Base-by-base conservation (phyloP, 2,888 invertebrate species). In the Fabriciana adippe region DNA sequence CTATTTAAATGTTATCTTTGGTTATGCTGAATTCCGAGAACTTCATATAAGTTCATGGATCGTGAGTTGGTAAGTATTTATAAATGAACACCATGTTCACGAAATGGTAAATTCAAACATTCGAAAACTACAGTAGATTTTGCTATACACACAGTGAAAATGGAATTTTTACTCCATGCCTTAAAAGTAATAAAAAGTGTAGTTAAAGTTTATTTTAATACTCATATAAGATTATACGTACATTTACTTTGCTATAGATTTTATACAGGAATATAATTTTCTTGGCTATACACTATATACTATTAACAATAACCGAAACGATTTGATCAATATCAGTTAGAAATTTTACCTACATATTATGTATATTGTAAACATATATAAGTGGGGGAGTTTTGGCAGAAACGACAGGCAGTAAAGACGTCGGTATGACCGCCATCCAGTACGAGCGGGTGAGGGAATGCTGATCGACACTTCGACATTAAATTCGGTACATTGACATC, bases 331-430 rank as follows among this genome's bases (percentile, higher is more conserved):
- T 26, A 59, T n/a, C 31, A 48, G n/a, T 59, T 59, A 48, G 48
- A 47, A 48, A 8, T 41, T 41, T 11, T 41, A 41, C 35, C 35
- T 41, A 11, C 35, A 41, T 41, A 8, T 18, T 18, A 18, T 11
- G 8, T 35, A 35, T 8, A 35, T 35, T 26, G 26, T 21, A 57
- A 21, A n/a, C 26, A 59, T n/a, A 31, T 48, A 47, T 59, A n/a
- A 51, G 18, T 41, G 16, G 18, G 16, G 18, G 21, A 41, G 26
- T 68, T 66, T 68, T 68, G 68, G 64, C 71, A 70, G 56, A 45
- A 73, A 73, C 72, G 72, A 69, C 70, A 69, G 70, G 82, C 83
- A 86, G 83, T 89, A 88, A 85, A 88, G 86, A 88, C 88, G 85
- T 80, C 86, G 85, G 83, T 77, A 86, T 83, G 60, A 60, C 53